These are phyloP conservation scores for Reinhardtius hippoglossoides DNA, from an alignment of 2,113 vertebrate genomes.

Conservation along the genomic window DNA sequence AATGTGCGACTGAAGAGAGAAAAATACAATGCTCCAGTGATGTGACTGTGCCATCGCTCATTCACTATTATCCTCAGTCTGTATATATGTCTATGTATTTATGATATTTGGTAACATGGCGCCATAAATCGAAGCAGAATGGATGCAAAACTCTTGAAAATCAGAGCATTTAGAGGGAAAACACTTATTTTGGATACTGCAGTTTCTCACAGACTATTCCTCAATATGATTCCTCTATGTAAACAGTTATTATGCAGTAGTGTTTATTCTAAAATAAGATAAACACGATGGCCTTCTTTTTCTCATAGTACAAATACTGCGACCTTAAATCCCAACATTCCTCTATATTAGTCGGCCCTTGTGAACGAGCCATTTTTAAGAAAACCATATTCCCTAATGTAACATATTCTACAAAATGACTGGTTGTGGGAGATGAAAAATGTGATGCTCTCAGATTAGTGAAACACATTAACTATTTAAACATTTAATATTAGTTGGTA, in stretches of 20 bases:
- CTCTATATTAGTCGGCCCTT: not conserved
- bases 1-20: slow-evolving; percentile 55
- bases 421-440: too few species aligned
- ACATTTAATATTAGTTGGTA: not conserved
- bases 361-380: not conserved
- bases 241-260: not conserved
- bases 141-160: not conserved
- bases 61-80: not conserved
- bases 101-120: not conserved
- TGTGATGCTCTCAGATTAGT: not conserved
- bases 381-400: not conserved
- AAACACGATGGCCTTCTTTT: not conserved
- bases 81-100: not conserved
- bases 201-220: not conserved
- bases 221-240: not conserved
- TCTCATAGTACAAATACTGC: not conserved
- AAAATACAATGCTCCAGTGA: slow-evolving; percentile 37
- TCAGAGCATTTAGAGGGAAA: not conserved
- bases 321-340: slow-evolving; percentile 20
- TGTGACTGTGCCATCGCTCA: not conserved
- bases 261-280: not conserved
- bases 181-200: not conserved
- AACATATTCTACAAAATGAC: not conserved
- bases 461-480: not conserved
- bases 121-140: not conserved